phyloP scores from a whole-genome alignment of 2,113 vertebrate genomes.

The Limnothrissa miodon region DNA sequence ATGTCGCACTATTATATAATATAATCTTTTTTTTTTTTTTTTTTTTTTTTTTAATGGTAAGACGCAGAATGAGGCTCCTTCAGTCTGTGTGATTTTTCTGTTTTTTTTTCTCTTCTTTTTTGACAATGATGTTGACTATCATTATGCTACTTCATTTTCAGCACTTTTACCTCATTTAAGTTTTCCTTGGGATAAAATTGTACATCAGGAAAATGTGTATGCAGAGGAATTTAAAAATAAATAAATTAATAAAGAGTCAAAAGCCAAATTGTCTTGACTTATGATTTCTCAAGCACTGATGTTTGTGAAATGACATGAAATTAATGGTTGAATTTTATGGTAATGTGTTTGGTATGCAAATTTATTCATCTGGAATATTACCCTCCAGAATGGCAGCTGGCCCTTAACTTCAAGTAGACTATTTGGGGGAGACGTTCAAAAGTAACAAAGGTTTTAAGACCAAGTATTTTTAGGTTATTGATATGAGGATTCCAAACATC shows the following conservation, averaged over 20 bases:
- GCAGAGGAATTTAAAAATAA: conserved; percentile 61
- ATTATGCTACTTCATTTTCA: conserved; percentile 64
- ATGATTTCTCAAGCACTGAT: too few relatives aligned
- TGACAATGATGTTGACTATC: conserved; percentile 51
- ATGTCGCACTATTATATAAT: conserved; percentile 55
- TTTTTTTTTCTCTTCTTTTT: conserved; percentile 47
- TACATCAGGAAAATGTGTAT: conserved; percentile 73
- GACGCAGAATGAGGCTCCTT: conserved; percentile 51
- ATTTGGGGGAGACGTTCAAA: too few relatives aligned
- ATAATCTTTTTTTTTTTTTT: conserved; percentile 51
- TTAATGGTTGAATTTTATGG: too few relatives aligned
- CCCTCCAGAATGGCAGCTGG: too few relatives aligned
- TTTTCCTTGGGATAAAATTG: conserved; percentile 67
- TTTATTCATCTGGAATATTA: too few relatives aligned
- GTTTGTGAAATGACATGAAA: too few relatives aligned
- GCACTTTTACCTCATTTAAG: conserved; percentile 76
- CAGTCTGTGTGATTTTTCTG: conserved; percentile 55
- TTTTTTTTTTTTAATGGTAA: conserved; percentile 30
- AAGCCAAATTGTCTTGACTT: conserved; percentile 38
- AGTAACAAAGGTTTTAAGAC: too few relatives aligned
- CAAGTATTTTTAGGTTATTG: too few relatives aligned
- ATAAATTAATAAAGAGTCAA: conserved; percentile 60
- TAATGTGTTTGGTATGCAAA: too few relatives aligned
- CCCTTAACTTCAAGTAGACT: too few relatives aligned
- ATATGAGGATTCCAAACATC: too few relatives aligned